Percentiles rank a stretch among this genome's conserved stretches.
phyloP scores from a whole-genome alignment of 2,888 invertebrate genomes.

The Clepsis dumicolana region DNA sequence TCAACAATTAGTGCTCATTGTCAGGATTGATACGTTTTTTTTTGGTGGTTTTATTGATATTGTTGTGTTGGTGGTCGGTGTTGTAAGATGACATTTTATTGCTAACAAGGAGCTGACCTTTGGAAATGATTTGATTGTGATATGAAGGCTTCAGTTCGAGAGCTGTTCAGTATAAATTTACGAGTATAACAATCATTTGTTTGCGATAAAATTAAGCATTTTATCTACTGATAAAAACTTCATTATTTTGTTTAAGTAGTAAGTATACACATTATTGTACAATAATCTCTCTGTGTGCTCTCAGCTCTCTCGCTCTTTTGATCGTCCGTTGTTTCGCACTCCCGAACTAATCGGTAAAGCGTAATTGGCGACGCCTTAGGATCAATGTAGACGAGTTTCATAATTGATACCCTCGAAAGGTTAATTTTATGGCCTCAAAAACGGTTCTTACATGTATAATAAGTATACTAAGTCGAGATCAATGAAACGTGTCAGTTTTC shows the following conservation, averaged over 20 bases:
- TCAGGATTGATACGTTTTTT: constrained; percentile 58
- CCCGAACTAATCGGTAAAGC: constrained; percentile 37
- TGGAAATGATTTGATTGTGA: not conserved
- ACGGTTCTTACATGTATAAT: no score
- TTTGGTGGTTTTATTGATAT: constrained; percentile 39
- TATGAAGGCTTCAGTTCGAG: not conserved
- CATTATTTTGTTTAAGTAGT: no score
- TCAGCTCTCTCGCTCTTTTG: constrained; percentile 4
- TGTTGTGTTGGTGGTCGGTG: constrained; percentile 38
- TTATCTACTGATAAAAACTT: no score
- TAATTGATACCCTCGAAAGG: constrained; percentile 34
- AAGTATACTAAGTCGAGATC: no score
- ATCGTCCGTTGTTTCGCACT: constrained; percentile 20
- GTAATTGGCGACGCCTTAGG: constrained; percentile 26
- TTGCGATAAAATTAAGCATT: no score
- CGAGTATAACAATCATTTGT: no score
- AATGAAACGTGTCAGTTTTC: no score
- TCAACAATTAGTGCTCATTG: constrained; percentile 82
- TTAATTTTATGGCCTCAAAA: constrained; percentile 21
- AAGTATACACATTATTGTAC: no score
- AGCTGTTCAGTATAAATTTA: no score
- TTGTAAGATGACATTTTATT: constrained; percentile 11
- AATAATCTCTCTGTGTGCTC: no score
- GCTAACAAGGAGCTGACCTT: not conserved
- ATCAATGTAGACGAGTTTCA: constrained; percentile 18